Evolutionary conservation across 2,113 vertebrate species (phyloP), one percentile per base, ranked within the genome.

Genomic region (Aspidoscelis tigris): DNA sequence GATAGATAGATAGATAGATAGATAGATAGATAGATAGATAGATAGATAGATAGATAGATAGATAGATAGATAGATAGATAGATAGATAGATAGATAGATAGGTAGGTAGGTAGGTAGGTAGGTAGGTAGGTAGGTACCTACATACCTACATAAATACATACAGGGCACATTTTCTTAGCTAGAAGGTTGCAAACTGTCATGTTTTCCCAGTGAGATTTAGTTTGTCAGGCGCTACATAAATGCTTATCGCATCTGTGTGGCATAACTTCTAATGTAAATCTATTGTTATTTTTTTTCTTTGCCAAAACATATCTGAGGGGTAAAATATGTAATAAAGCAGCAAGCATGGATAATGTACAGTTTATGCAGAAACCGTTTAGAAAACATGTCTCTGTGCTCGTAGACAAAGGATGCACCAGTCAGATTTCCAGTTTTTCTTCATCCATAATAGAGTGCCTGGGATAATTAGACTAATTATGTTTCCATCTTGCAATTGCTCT

Each of bases 341-440:
- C 20, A 74, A 88, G 55, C 9, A 8, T 78, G 33, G 78, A 18
- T 89, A 88, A 89, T 33, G 80, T 44, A 6, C 12, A 50, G 80
- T 80, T 88, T 81, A 88, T 75, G 72, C 33, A 87, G 82, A 85
- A 90, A 76, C 11, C 0, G 81, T 89, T 81, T 44, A 50, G 39
- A 77, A 50, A 88, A 16, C 0, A 7, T 73, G 84, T 71, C 88
- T 89, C 78, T 83, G 82, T 75, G 58, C 6, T 86, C 33, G 24
- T 71, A 78, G 39, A 14, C 1, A 76, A 79, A 88, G 53, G 50
- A 83, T 7, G 82, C 65, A 26, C 71, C n/a, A 80, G 1, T 72
- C 69, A 87, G 76, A 44, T 75, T 80, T 82, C 9, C 47, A 61
- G 14, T 82, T 78, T 53, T 24, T 61, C 84, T 55, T 50, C 22